Conservation (phyloP, 1,140 invertebrate species). For the Galleria mellonella region DNA sequence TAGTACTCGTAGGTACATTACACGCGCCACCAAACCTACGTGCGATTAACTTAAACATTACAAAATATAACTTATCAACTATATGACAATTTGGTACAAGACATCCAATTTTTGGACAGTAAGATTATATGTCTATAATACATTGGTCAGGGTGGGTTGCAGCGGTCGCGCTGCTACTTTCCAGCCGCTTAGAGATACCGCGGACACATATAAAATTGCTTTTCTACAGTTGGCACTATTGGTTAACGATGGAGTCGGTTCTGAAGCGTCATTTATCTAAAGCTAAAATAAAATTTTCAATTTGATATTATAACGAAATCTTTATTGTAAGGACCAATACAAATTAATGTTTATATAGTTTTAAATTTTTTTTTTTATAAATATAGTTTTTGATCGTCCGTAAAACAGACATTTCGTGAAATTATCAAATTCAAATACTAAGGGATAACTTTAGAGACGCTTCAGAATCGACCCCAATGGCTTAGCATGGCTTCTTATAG, state of each 20-base stretch:
- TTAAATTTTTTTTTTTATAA: no score
- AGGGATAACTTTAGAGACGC: no score
- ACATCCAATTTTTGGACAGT: slow-evolving; percentile 2
- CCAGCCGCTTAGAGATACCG: neutral
- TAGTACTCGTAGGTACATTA: no score
- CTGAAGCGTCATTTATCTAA: no score
- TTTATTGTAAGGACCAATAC: neutral
- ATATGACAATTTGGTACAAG: neutral
- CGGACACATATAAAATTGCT: neutral
- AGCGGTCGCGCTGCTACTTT: neutral
- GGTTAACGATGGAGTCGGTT: no score
- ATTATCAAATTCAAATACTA: no score
- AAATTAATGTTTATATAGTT: neutral
- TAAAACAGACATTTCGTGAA: no score
- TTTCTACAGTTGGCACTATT: neutral
- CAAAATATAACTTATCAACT: neutral
- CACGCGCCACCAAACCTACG: no score
- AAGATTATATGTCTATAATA: neutral
- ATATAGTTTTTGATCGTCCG: no score
- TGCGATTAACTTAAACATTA: no score
- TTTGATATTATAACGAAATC: neutral
- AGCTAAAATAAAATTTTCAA: neutral
- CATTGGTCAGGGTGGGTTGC: neutral
- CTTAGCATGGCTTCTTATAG: no score
- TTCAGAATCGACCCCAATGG: no score